These are phyloP conservation scores for Acronicta aceris DNA, from an alignment of 2,888 invertebrate genomes.

Conservation along the genomic window DNA sequence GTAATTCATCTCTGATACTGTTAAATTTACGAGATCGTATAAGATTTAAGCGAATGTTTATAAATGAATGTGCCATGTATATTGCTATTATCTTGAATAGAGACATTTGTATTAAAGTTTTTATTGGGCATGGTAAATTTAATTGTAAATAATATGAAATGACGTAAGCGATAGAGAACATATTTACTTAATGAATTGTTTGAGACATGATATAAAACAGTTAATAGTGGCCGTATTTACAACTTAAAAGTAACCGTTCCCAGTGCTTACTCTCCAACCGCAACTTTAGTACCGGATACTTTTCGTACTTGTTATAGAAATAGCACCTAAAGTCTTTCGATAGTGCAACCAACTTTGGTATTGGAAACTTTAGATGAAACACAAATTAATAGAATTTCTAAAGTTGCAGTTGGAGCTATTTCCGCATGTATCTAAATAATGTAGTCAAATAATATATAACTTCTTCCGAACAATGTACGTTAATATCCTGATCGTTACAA, in stretches of 20 bases:
- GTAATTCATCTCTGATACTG: slow-evolving; percentile 67
- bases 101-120: slow-evolving; percentile 68
- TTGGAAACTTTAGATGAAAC: slow-evolving; percentile 17
- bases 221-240: slow-evolving; percentile 66
- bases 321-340: slow-evolving; percentile 33
- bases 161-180: slow-evolving; percentile 60
- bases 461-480: slow-evolving; percentile 79
- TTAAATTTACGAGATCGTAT: slow-evolving; percentile 58
- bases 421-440: slow-evolving; percentile 71
- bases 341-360: slow-evolving; percentile 31
- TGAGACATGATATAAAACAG: slow-evolving; percentile 60
- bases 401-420: slow-evolving; percentile 69
- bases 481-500: slow-evolving; percentile 81
- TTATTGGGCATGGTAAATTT: slow-evolving; percentile 63
- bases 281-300: slow-evolving; percentile 61
- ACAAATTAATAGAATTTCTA: slow-evolving; percentile 29
- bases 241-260: slow-evolving; percentile 61
- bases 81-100: slow-evolving; percentile 75
- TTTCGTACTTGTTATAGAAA: slow-evolving; percentile 34
- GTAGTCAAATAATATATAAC: slow-evolving; percentile 70
- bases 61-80: slow-evolving; percentile 78
- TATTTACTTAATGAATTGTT: slow-evolving; percentile 61
- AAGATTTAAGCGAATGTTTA: slow-evolving; percentile 66
- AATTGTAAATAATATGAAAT: slow-evolving; percentile 67
- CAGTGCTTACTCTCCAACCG: slow-evolving; percentile 69